Evolutionary conservation across 2,113 vertebrate genomes (phyloP), one percentile per base, ranked within the genome.

Genomic region (Calyptomena viridis): DNA sequence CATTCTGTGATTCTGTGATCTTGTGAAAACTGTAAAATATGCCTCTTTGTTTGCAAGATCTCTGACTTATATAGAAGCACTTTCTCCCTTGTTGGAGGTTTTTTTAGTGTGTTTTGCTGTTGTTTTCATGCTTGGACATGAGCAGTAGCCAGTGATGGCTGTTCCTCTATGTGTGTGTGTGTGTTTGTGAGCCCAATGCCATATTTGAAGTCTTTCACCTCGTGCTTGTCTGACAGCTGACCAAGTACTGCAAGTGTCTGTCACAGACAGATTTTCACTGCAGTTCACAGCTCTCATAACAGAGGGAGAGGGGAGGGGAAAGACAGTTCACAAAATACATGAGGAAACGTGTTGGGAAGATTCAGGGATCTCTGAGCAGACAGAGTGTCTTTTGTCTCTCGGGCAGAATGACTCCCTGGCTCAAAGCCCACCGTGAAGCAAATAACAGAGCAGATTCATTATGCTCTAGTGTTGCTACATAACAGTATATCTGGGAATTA

Each of bases 131-230:
- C 69, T 91, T 78, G 84, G 84, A 89, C 95, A 92, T 6, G 56
- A 97, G 87, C 81, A 94, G 89, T 92, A 97, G 76, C 79, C 92
- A 46, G 69, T 15, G 64, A 92, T 88, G 90, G 67, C 72, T 96
- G 85, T 56, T 92, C 69, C 20, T 44, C 0, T 60, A 0, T 23
- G 56, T 11, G 62, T 8, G 37, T 33, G 8, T 33, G 50, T 30
- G 82, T 58, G 55, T 12, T 74, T 89, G 64, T 60, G 83, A 92
- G 93, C 87, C 71, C 89, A 14, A n/a, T 96, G 94, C 95, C 96
- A 97, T 97, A 97, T 96, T 97, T 97, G 94, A 96, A 96, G 96
- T 97, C 96, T 97, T 97, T 97, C 96, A 97, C 96, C 96, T 97
- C 95, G 3, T 66, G 93, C 84, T 89, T 94, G 94, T 94, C 84